Conservation (phyloP, 2,797 vertebrate species). For the Alfaro cultratus region DNA sequence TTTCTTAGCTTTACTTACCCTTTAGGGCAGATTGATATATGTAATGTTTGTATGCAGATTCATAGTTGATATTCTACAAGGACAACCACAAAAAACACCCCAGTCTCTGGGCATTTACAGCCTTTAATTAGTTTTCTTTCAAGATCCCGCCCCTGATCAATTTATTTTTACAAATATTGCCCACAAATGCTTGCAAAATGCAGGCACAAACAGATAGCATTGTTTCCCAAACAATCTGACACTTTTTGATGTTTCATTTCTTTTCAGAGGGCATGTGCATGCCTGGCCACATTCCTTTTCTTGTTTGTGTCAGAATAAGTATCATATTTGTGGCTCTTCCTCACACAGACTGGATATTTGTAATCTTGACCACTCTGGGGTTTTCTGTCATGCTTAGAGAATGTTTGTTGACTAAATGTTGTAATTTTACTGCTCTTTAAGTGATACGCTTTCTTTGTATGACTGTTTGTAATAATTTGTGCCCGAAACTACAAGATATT, state of each 20-base stretch:
- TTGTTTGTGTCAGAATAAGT: conserved; percentile 58
- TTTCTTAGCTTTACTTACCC: neutral
- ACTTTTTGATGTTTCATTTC: conserved; percentile 43
- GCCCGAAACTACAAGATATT: conserved; percentile 6
- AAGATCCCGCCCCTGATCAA: neutral
- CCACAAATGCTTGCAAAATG: conserved; percentile 53
- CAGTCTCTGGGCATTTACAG: neutral
- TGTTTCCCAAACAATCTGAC: conserved; percentile 47
- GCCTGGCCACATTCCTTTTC: conserved; percentile 63
- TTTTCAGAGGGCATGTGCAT: conserved; percentile 45
- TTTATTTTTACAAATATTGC: conserved; percentile 41
- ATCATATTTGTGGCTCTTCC: conserved; percentile 61
- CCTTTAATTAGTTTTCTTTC: neutral
- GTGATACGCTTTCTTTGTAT: conserved; percentile 59
- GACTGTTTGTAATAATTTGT: conserved; percentile 25
- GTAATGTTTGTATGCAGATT: neutral
- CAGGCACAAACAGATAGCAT: conserved; percentile 54
- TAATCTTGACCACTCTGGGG: conserved; percentile 41
- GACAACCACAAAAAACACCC: neutral
- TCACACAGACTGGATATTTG: conserved; percentile 49
- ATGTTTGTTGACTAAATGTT: neutral
- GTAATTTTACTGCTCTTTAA: conserved; percentile 43
- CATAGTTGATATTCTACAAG: neutral
- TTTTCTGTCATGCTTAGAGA: conserved; percentile 40
- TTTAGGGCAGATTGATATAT: neutral